A percentile compares a stretch with the other conserved stretches of the same genome.
phyloP scores from a whole-genome alignment of 1,140 invertebrate species.

The Heliconius hermathena region DNA sequence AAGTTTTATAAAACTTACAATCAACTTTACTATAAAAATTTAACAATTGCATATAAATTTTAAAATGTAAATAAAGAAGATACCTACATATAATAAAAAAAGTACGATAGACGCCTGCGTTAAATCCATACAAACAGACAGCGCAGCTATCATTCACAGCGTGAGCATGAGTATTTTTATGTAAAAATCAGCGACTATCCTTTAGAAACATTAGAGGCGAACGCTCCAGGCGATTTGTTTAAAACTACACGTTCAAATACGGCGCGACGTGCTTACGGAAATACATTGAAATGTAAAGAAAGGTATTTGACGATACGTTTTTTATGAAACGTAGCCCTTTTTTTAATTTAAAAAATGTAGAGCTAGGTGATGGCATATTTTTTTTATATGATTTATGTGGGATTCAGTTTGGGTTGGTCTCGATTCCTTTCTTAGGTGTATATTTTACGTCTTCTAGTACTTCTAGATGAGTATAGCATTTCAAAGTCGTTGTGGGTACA shows the following conservation, averaged over 20 bases:
- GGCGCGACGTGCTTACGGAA: conserved; percentile 13
- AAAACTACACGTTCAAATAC: background rate
- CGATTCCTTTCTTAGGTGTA: too few species aligned
- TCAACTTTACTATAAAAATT: too few species aligned
- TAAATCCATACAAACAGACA: background rate
- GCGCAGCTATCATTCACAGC: background rate
- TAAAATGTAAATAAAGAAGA: too few species aligned
- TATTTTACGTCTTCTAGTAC: too few species aligned
- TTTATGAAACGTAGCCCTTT: background rate
- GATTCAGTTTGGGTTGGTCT: too few species aligned
- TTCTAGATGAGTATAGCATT: too few species aligned
- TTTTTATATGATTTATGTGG: too few species aligned
- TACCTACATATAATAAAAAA: background rate
- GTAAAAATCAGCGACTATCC: conserved; percentile 5
- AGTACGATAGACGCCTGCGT: background rate
- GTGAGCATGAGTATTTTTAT: background rate
- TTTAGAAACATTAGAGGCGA: conserved; percentile 9
- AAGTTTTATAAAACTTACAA: too few species aligned
- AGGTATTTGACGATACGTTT: conserved; percentile 3
- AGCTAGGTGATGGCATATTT: background rate
- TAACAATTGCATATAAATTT: too few species aligned
- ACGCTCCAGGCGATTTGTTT: conserved; percentile 1
- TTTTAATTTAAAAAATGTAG: background rate
- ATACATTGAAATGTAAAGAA: conserved; percentile 4
- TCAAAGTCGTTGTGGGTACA: background rate